These are phyloP conservation scores for Mantis religiosa DNA, from an alignment of 2,888 invertebrate genomes.

Conservation along the genomic window DNA sequence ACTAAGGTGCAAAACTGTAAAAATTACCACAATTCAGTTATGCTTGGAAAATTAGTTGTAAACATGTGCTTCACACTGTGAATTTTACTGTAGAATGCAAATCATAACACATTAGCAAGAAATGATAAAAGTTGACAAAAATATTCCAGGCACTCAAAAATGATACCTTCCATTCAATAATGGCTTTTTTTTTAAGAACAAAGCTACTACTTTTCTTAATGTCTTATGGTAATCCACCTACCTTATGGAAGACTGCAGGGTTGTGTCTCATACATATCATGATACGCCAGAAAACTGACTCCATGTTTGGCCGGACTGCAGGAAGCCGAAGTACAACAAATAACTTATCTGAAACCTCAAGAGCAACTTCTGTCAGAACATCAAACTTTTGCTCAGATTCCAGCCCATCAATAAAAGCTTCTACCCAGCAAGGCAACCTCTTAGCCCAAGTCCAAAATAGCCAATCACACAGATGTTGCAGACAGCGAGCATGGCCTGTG, in stretches of 20 bases:
- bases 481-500: conserved; percentile 41
- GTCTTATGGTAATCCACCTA: conserved; percentile 36
- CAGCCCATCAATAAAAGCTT: conserved; percentile 61
- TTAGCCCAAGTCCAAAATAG: conserved; percentile 60
- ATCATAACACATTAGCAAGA: too few relatives aligned
- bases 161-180: too few relatives aligned
- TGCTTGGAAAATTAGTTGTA: too few relatives aligned
- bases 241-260: conserved; percentile 58
- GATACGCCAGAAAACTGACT: conserved; percentile 61
- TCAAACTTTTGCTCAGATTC: conserved; percentile 41
- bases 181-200: too few relatives aligned
- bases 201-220: not conserved
- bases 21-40: not conserved
- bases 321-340: conserved; percentile 55
- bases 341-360: conserved; percentile 56
- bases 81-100: too few relatives aligned
- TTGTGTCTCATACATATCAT: conserved; percentile 58
- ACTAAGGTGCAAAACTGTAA: conserved; percentile 42
- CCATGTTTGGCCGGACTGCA: conserved; percentile 52
- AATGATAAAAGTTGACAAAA: too few relatives aligned
- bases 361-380: conserved; percentile 57
- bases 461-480: conserved; percentile 66
- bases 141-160: too few relatives aligned
- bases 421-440: conserved; percentile 61
- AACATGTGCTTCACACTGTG: too few relatives aligned